Base-by-base conservation (phyloP, 2,797 vertebrate genomes). In the Phataginus tricuspis region DNA sequence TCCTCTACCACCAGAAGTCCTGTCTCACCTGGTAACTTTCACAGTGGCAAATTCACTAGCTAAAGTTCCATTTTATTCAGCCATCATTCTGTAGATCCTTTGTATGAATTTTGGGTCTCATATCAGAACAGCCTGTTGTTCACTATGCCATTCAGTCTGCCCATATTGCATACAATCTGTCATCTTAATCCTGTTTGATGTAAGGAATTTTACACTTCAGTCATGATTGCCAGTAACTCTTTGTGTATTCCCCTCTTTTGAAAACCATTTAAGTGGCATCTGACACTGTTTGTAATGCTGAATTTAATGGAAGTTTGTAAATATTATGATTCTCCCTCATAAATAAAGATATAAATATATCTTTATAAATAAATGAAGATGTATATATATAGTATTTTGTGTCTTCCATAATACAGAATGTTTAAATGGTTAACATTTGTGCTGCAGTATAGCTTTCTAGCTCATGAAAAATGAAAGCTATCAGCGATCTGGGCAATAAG, bases 371-470 rank as follows among this genome's bases (percentile, higher is more conserved):
- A 93, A 87, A 92, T 90, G 42, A 59, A 90, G 23, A 45, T 53
- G 80, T 39, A 49, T 75, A 25, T 85, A 16, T 42, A 63, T 63
- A 88, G 66, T 72, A 45, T 93, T 95, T 72, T 90, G 37, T 89
- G 61, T 96, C 51, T 95, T 88, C 42, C 23, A 12, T 83, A 83
- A 87, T 59, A 79, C 75, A 98, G 37, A 95, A 96, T 96, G 57
- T 94, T 95, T 96, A 97, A 96, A 96, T 97, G 94, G 96, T 97
- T 98, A 96, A 96, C 80, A 96, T 96, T 96, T 96, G 86, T 95
- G 86, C 96, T 96, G 93, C 97, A 97, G 96, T 96, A 92, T 91
- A 96, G 96, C 97, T 97, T 95, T 91, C 37, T 96, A 94, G 96
- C 86, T 96, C 91, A 78, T 96, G 94, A 96, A 88, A 98, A 97